phyloP scores from a whole-genome alignment of 2,888 invertebrate species.

The Pseudococcus viburni region DNA sequence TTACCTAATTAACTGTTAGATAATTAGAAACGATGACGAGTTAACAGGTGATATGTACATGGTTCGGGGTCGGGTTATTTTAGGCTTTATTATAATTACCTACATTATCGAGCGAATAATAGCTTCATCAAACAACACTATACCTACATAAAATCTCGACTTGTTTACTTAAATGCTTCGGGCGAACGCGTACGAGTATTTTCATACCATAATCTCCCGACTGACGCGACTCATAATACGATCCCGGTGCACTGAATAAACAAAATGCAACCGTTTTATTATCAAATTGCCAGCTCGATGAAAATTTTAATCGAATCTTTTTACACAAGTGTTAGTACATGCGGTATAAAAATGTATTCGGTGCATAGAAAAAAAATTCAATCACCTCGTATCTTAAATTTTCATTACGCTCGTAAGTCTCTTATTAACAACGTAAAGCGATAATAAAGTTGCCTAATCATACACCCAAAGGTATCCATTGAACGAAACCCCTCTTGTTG shows the following conservation, averaged over 20 bases:
- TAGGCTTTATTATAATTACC: conserved; percentile 54
- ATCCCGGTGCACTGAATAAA: conserved; percentile 37
- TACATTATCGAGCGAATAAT: conserved; percentile 44
- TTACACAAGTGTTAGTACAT: background rate
- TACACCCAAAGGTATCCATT: background rate
- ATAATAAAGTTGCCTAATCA: conserved; percentile 36
- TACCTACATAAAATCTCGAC: conserved; percentile 43
- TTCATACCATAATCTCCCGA: conserved; percentile 14
- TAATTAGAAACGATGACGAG: conserved; percentile 30
- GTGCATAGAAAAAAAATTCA: background rate
- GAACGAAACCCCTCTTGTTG: background rate
- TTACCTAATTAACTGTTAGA: conserved; percentile 47
- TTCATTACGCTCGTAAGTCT: background rate
- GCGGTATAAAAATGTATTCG: background rate
- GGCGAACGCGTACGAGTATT: conserved; percentile 18
- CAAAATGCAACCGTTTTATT: conserved; percentile 6
- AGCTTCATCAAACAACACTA: conserved; percentile 48
- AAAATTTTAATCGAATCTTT: conserved; percentile 17
- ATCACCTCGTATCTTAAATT: background rate
- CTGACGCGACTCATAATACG: too few species aligned
- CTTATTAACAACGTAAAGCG: background rate
- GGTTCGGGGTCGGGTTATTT: background rate
- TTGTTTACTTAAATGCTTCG: conserved; percentile 47
- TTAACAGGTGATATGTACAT: conserved; percentile 26
- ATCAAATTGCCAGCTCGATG: background rate